Percentiles rank a stretch among this genome's conserved stretches.
These are phyloP conservation scores for Lithophane leautieri DNA, from an alignment of 2,888 invertebrate species.

Conservation along the genomic window DNA sequence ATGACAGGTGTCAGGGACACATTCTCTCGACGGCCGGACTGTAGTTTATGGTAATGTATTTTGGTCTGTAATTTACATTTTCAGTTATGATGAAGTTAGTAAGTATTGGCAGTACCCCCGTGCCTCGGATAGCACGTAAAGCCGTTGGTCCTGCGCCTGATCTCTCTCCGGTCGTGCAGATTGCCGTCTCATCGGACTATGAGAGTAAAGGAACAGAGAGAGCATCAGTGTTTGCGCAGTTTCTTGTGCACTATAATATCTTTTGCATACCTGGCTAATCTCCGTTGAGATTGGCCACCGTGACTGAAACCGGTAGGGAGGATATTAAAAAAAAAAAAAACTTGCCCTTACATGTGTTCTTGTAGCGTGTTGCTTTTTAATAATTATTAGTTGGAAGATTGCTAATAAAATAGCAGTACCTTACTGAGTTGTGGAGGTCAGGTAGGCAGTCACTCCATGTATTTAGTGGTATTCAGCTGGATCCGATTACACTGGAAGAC, in stretches of 20 bases:
- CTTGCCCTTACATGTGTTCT: too few species aligned
- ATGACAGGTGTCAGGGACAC: too few species aligned
- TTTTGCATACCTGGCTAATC: too few species aligned
- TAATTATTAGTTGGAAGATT: too few species aligned
- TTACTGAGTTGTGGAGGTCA: too few species aligned
- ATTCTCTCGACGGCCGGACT: too few species aligned
- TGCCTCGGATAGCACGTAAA: not conserved
- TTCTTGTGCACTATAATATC: not conserved
- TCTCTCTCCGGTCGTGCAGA: not conserved
- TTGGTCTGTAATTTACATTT: constrained; percentile 20
- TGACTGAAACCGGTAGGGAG: not conserved
- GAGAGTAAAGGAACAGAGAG: not conserved
- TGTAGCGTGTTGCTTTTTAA: too few species aligned
- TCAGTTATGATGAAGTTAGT: not conserved
- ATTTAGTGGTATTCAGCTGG: too few species aligned
- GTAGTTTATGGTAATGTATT: constrained; percentile 19
- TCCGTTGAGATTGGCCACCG: not conserved
- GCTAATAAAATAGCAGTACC: too few species aligned
- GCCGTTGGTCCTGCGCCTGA: not conserved
- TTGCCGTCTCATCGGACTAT: not conserved
- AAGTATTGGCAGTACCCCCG: not conserved
- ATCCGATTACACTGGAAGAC: too few species aligned
- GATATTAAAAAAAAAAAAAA: too few species aligned
- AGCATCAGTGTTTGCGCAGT: not conserved
- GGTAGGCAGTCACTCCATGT: too few species aligned